phyloP scores from a whole-genome alignment of 2,797 vertebrate genomes.

The Tragopan temminckii region DNA sequence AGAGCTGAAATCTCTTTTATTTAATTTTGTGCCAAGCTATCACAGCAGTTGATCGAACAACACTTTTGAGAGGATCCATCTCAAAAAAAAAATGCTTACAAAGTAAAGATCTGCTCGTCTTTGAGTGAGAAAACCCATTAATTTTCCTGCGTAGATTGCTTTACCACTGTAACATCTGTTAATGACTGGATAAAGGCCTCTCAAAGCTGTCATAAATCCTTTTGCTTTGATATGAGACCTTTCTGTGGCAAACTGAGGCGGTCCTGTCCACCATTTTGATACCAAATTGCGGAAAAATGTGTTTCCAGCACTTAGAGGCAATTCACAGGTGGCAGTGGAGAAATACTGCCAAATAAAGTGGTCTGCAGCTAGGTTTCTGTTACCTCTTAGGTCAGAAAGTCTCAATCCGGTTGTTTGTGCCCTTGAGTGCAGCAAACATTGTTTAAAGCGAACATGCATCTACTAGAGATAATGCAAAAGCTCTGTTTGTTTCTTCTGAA shows the following conservation, averaged over 20 bases:
- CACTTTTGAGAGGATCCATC: neutral
- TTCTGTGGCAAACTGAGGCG: neutral
- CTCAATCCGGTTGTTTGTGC: accelerated
- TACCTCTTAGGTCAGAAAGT: neutral
- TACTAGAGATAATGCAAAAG: neutral
- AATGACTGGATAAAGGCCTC: neutral
- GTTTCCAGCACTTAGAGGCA: neutral
- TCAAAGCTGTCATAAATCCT: neutral
- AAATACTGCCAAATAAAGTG: neutral
- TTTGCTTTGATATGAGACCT: neutral
- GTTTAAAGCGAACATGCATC: neutral
- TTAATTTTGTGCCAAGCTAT: neutral
- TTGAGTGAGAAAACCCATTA: neutral
- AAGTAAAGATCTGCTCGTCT: neutral
- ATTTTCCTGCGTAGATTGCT: neutral
- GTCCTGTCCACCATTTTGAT: neutral
- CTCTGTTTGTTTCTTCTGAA: neutral
- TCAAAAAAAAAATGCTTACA: neutral
- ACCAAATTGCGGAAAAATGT: neutral
- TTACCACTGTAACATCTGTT: neutral
- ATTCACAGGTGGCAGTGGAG: neutral
- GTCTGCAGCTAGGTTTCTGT: neutral
- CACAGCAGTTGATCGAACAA: neutral
- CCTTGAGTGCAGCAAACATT: neutral
- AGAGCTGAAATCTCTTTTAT: neutral